Evolutionary conservation across 2,888 invertebrate genomes (phyloP).

Genomic region (Petrolisthes manimaculis): DNA sequence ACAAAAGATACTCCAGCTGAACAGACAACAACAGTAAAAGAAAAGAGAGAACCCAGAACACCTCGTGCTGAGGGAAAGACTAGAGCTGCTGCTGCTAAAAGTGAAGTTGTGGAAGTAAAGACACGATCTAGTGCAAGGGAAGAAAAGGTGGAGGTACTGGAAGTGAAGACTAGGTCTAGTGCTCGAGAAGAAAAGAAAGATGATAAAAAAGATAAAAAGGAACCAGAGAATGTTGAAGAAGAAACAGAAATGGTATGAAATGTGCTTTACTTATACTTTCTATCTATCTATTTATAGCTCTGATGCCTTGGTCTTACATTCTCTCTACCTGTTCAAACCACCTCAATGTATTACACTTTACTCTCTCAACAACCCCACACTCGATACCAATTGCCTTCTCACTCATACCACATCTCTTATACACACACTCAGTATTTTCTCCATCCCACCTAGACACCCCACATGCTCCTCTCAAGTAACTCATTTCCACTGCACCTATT

Average conservation of each 20-base stretch:
- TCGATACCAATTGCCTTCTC: too few relatives aligned
- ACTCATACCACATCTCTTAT: too few relatives aligned
- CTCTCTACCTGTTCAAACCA: too few relatives aligned
- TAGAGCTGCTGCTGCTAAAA: slow-evolving; percentile 42
- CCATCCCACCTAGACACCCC: too few relatives aligned
- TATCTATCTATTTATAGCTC: not conserved
- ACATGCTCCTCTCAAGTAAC: too few relatives aligned
- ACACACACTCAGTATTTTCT: too few relatives aligned
- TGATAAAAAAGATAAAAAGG: slow-evolving; percentile 43
- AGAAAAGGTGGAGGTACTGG: slow-evolving; percentile 33
- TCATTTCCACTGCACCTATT: too few relatives aligned
- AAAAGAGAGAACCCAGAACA: slow-evolving; percentile 43
- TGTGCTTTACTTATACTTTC: not conserved
- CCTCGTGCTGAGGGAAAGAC: slow-evolving; percentile 53
- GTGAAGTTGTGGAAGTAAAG: slow-evolving; percentile 47
- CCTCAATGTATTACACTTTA: too few relatives aligned
- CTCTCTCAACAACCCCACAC: too few relatives aligned
- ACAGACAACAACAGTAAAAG: slow-evolving; percentile 20
- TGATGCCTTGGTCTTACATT: too few relatives aligned
- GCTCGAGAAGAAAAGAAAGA: slow-evolving; percentile 45
- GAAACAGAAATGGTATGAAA: slow-evolving; percentile 45
- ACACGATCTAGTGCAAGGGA: slow-evolving; percentile 47
- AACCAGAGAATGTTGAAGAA: slow-evolving; percentile 27
- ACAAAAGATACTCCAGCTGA: slow-evolving; percentile 26
- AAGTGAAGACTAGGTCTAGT: slow-evolving; percentile 47